Conservation (phyloP, 2,113 vertebrate species). For the Lepidiolamprologus cunningtoni region DNA sequence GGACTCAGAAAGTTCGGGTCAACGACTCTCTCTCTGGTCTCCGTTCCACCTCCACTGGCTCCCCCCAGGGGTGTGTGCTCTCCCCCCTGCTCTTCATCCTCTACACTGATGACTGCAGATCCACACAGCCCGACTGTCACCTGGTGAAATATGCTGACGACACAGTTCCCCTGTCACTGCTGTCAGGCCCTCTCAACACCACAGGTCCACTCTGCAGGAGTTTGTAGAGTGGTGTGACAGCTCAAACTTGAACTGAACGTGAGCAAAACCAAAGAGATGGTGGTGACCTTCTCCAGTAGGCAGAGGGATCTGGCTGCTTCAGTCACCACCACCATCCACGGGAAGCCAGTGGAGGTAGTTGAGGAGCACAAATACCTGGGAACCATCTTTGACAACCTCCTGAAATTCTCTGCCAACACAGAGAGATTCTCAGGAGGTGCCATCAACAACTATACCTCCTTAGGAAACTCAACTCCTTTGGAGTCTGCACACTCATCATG, state of each 20-base stretch:
- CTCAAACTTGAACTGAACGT: too few species aligned
- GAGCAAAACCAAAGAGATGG: too few species aligned
- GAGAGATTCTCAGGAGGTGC: accelerated
- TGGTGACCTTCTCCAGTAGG: accelerated
- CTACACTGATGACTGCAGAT: too few species aligned
- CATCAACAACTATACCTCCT: accelerated
- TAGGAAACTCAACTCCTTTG: neutral
- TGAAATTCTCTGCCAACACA: neutral
- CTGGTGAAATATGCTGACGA: too few species aligned
- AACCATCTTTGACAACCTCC: neutral
- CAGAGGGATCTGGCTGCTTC: too few species aligned
- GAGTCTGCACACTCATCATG: accelerated
- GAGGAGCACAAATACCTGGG: accelerated
- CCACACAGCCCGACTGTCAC: too few species aligned
- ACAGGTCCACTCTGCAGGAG: accelerated
- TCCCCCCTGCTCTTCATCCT: too few species aligned
- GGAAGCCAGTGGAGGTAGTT: too few species aligned
- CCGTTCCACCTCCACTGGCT: accelerated
- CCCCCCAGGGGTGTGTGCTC: too few species aligned
- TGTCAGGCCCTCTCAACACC: accelerated
- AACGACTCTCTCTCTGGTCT: accelerated
- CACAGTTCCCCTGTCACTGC: too few species aligned
- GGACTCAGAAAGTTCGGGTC: accelerated
- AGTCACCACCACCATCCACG: accelerated
- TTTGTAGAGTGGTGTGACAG: too few species aligned